These are phyloP conservation scores for Euwallacea fornicatus DNA, from an alignment of 1,140 invertebrate genomes.

Conservation along the genomic window DNA sequence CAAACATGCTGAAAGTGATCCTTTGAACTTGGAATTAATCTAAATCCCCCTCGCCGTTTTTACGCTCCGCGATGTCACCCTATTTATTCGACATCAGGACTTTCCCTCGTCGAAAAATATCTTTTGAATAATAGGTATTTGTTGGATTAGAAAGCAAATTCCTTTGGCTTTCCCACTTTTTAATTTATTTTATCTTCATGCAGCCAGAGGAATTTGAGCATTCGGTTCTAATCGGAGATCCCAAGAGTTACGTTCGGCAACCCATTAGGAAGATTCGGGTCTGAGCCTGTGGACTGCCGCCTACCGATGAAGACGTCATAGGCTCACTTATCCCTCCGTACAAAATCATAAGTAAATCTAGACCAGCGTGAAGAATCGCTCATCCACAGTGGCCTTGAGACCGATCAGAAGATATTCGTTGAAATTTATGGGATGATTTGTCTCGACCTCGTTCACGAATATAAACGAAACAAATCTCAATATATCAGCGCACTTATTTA, in stretches of 20 bases:
- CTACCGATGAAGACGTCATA: too few species aligned
- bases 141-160: constrained; percentile 28
- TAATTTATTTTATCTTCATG: too few species aligned
- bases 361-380: background rate
- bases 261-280: too few species aligned
- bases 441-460: background rate
- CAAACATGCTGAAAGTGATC: constrained; percentile 43
- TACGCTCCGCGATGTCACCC: constrained; percentile 44
- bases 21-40: constrained; percentile 50
- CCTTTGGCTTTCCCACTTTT: constrained; percentile 15
- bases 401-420: background rate
- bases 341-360: background rate
- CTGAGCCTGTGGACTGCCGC: too few species aligned
- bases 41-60: constrained; percentile 43
- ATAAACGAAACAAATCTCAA: background rate
- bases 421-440: background rate
- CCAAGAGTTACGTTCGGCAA: too few species aligned
- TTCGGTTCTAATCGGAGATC: too few species aligned
- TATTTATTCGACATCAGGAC: constrained; percentile 42
- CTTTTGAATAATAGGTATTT: constrained; percentile 41
- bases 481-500: background rate
- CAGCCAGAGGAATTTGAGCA: too few species aligned
- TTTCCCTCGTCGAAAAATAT: constrained; percentile 33
- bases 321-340: too few species aligned
- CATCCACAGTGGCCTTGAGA: background rate